phyloP scores from a whole-genome alignment of 2,888 invertebrate genomes.

The Cantharis flavilabris region DNA sequence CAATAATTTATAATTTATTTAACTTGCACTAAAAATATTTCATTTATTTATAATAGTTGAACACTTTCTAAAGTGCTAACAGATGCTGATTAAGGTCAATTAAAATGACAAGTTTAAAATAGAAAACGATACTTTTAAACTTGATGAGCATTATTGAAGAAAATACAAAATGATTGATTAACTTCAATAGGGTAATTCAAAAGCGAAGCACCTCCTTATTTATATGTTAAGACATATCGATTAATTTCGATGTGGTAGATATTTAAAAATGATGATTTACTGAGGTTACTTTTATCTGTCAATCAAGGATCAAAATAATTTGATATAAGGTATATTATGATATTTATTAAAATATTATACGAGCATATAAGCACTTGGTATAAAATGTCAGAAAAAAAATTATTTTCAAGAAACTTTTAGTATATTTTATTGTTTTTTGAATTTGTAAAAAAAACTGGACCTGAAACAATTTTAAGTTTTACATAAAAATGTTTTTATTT shows the following conservation, averaged over 20 bases:
- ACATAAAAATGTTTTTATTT: no score
- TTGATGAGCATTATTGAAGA: neutral
- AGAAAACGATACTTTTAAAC: neutral
- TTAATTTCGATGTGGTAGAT: neutral
- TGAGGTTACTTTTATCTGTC: neutral
- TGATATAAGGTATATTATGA: no score
- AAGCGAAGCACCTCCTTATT: neutral
- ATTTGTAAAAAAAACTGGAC: no score
- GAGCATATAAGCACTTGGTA: no score
- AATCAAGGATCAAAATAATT: neutral
- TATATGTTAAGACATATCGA: neutral
- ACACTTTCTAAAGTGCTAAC: slow-evolving; percentile 4
- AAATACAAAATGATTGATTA: neutral
- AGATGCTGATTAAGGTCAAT: slow-evolving; percentile 4
- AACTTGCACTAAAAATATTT: slow-evolving; percentile 3
- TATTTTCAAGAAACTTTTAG: no score
- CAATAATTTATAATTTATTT: neutral
- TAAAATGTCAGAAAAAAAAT: no score
- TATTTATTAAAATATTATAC: neutral
- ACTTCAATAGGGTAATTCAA: neutral
- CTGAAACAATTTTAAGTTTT: no score
- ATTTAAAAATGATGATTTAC: neutral
- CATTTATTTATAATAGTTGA: slow-evolving; percentile 2
- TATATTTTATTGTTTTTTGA: no score
- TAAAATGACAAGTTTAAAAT: slow-evolving; percentile 3